Evolutionary conservation across 2,113 vertebrate species (phyloP).

Genomic region (Propithecus coquereli): DNA sequence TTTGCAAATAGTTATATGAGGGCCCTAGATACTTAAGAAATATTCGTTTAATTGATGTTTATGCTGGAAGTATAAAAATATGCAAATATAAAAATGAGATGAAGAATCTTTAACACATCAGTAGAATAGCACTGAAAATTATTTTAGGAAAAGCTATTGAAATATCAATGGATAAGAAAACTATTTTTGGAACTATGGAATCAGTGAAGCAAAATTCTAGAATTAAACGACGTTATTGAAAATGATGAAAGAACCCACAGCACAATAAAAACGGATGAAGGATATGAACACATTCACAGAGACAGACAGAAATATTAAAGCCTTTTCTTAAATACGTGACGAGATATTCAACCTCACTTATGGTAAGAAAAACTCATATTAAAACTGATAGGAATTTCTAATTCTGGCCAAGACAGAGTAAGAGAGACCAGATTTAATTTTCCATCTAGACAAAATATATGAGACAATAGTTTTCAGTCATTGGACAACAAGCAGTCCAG

Average conservation of each 20-base stretch:
- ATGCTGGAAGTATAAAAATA: not conserved
- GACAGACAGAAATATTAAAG: not conserved
- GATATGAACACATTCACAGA: not conserved
- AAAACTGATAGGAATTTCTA: constrained; percentile 21
- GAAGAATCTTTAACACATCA: constrained; percentile 14
- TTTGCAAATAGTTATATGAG: not conserved
- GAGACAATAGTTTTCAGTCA: not conserved
- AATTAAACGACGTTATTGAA: not conserved
- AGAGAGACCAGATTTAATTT: not conserved
- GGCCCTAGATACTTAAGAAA: not conserved
- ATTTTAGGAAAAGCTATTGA: constrained; percentile 37
- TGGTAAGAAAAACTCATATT: not conserved
- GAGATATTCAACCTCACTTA: not conserved
- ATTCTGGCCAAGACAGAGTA: not conserved
- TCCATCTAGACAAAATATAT: not conserved
- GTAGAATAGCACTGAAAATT: constrained; percentile 1
- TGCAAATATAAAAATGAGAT: constrained; percentile 19
- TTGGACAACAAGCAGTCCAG: not conserved
- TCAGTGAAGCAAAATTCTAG: not conserved
- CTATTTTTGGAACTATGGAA: constrained; percentile 14
- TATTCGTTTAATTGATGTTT: constrained; percentile 6
- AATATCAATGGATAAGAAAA: constrained; percentile 35
- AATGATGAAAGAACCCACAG: not conserved
- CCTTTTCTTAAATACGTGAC: not conserved
- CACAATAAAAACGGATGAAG: not conserved